Conservation (phyloP, 2,113 vertebrate genomes). For the Podarcis cretensis region DNA sequence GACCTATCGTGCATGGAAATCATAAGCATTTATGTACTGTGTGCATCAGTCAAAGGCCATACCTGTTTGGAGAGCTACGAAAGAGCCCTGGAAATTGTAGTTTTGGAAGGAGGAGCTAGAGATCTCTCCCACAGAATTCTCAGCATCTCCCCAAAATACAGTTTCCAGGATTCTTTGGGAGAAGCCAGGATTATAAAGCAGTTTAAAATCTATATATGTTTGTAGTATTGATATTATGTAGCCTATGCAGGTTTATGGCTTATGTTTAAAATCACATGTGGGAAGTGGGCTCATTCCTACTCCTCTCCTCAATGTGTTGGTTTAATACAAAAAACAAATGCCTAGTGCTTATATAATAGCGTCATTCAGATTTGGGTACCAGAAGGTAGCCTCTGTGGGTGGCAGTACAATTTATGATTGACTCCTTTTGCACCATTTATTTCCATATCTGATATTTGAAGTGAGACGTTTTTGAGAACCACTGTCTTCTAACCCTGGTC, state of each 20-base stretch:
- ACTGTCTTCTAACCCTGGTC: background rate
- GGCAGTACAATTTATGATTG: background rate
- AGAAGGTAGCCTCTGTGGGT: background rate
- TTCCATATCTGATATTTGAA: background rate
- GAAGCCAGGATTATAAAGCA: background rate
- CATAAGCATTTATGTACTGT: constrained; percentile 4
- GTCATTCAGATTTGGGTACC: background rate
- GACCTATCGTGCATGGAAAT: background rate
- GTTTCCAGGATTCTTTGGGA: background rate
- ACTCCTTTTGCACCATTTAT: background rate
- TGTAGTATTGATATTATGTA: background rate
- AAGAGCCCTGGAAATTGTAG: background rate
- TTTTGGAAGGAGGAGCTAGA: background rate
- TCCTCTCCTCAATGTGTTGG: too few relatives aligned
- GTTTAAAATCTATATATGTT: background rate
- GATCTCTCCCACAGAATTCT: background rate
- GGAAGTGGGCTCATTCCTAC: too few relatives aligned
- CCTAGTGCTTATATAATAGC: too few relatives aligned
- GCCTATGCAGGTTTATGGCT: background rate
- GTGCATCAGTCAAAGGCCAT: background rate
- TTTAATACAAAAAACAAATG: too few relatives aligned
- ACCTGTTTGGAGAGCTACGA: background rate
- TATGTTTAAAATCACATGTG: too few relatives aligned
- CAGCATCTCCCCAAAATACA: background rate
- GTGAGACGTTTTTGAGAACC: too few relatives aligned